Evolutionary conservation across 2,888 invertebrate species (phyloP).

Genomic region (Trissolcus brochymenae): DNA sequence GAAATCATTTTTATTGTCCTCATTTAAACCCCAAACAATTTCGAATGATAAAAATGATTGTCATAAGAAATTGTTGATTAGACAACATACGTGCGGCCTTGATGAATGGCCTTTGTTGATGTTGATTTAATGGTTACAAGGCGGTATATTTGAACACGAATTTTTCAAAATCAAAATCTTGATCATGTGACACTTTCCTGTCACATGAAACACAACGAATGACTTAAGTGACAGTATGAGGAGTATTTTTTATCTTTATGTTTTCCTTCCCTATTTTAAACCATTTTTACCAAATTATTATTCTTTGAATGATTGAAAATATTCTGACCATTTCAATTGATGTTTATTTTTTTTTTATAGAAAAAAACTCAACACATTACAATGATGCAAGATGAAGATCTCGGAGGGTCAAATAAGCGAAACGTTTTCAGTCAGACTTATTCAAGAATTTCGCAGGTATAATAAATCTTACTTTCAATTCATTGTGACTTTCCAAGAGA

Average conservation of each 20-base stretch:
- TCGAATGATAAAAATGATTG: background rate
- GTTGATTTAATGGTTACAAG: slow-evolving; percentile 10
- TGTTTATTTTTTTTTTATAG: slow-evolving; percentile 20
- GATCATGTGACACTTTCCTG: slow-evolving; percentile 12
- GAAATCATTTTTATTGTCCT: no score
- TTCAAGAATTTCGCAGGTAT: slow-evolving; percentile 82
- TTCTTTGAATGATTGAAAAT: background rate
- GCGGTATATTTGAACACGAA: slow-evolving; percentile 11
- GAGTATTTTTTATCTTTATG: no score
- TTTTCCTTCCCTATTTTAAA: background rate
- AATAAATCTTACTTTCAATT: background rate
- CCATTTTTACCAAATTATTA: background rate
- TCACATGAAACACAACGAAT: slow-evolving; percentile 8
- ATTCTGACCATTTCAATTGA: background rate
- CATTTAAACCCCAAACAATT: background rate
- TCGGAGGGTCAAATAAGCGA: slow-evolving; percentile 80
- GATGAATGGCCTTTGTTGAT: slow-evolving; percentile 3
- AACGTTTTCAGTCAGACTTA: slow-evolving; percentile 82
- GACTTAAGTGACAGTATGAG: background rate
- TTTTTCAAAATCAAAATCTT: background rate
- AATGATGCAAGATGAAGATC: slow-evolving; percentile 86
- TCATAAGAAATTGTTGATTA: background rate
- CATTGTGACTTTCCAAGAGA: background rate
- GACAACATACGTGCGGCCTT: slow-evolving; percentile 11
- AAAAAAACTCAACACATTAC: slow-evolving; percentile 61